phyloP scores from a whole-genome alignment of 2,797 vertebrate genomes.

The Bufotes viridis region DNA sequence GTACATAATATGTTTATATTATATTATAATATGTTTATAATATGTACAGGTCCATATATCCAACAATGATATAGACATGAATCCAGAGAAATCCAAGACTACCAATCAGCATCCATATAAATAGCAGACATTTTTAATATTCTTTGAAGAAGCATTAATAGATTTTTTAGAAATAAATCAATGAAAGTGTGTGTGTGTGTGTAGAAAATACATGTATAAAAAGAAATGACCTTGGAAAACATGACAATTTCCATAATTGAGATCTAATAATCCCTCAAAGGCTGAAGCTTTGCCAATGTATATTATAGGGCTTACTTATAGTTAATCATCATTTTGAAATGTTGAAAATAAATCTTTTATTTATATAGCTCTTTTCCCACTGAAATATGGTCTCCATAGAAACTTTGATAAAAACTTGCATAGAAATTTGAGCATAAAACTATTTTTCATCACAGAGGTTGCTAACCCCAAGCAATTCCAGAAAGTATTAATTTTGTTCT shows the following conservation, averaged over 20 bases:
- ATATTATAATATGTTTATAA: no score
- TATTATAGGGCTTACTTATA: background rate
- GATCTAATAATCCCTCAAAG: background rate
- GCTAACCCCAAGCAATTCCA: background rate
- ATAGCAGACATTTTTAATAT: background rate
- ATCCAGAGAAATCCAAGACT: background rate
- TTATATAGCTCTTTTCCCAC: background rate
- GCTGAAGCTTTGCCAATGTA: background rate
- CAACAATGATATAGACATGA: background rate
- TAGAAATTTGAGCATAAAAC: background rate
- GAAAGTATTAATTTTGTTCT: constrained; percentile 29
- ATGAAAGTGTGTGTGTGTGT: background rate
- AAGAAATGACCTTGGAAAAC: background rate
- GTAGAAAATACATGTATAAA: background rate
- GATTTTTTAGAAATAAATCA: background rate
- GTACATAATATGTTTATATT: no score
- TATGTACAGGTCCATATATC: background rate
- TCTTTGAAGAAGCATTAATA: background rate
- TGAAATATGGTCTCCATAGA: background rate
- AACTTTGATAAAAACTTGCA: background rate
- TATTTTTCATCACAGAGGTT: background rate
- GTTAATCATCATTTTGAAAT: background rate
- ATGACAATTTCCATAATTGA: background rate
- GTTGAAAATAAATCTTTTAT: background rate
- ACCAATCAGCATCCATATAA: background rate